Percentiles rank a stretch among this genome's conserved stretches.
Conservation (phyloP, 2,797 vertebrate genomes). For the Spizella passerina region DNA sequence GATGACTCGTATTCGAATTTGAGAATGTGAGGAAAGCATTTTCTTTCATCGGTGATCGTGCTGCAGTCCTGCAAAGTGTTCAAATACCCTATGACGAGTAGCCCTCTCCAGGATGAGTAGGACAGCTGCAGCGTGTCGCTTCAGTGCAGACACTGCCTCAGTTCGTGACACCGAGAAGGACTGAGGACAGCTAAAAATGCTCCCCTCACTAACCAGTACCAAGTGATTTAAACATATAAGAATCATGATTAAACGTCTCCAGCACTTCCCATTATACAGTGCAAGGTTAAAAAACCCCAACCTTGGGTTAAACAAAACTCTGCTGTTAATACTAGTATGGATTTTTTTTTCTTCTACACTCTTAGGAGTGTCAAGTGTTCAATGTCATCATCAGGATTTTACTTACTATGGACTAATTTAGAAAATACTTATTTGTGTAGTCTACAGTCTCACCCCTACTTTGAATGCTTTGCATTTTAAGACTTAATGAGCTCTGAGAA, state of each 20-base stretch:
- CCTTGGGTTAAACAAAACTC: background rate
- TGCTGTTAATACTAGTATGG: background rate
- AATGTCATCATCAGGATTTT: background rate
- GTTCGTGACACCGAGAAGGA: rapidly evolving
- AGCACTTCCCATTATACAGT: background rate
- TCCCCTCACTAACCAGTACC: background rate
- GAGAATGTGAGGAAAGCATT: background rate
- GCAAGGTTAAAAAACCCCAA: background rate
- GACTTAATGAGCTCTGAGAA: background rate
- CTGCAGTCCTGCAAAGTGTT: background rate
- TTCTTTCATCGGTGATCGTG: background rate
- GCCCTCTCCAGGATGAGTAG: background rate
- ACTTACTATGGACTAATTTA: background rate
- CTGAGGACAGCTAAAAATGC: rapidly evolving
- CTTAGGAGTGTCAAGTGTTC: background rate
- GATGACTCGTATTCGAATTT: background rate
- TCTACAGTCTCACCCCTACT: background rate
- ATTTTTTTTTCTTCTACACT: background rate
- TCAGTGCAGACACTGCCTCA: rapidly evolving
- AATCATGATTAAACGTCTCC: background rate
- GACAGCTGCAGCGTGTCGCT: rapidly evolving
- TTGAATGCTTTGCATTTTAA: background rate
- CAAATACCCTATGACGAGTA: rapidly evolving
- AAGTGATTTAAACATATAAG: background rate
- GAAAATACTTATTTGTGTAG: background rate